These are phyloP conservation scores for Peromyscus leucopus DNA, from an alignment of 2,113 vertebrate genomes.

Conservation along the genomic window DNA sequence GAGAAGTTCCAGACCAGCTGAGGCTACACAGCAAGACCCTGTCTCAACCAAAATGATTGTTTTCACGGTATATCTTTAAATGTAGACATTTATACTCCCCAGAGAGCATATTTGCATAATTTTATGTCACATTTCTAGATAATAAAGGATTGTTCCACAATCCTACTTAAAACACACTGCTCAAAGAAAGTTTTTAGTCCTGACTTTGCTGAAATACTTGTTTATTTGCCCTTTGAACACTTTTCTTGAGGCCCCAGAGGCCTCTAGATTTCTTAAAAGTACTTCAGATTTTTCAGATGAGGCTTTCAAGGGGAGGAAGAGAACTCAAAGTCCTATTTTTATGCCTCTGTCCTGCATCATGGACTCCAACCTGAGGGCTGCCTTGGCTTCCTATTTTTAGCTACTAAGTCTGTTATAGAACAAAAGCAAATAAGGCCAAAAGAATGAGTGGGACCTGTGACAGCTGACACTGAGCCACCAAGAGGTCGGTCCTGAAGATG, in stretches of 20 bases:
- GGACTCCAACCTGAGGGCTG: background rate
- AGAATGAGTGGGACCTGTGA: background rate
- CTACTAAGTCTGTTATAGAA: background rate
- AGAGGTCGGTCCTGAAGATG: too few species aligned
- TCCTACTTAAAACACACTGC: background rate
- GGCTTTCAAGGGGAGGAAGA: background rate
- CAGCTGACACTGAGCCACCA: background rate
- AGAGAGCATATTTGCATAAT: background rate
- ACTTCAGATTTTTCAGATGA: background rate
- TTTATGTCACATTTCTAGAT: background rate
- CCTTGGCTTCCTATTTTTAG: background rate
- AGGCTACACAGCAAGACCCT: background rate
- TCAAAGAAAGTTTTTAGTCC: background rate
- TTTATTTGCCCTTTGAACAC: background rate
- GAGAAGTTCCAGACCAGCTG: background rate
- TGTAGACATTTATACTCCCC: background rate
- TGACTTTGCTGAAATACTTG: background rate
- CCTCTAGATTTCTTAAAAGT: background rate
- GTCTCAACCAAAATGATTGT: background rate
- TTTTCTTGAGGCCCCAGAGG: background rate
- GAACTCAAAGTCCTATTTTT: background rate
- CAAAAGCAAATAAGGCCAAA: background rate
- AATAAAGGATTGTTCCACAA: background rate
- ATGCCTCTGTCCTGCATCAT: background rate
- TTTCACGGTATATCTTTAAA: background rate